Evolutionary conservation across 35 echinoderm and acorn worm species (phyloP).

Genomic region (Patiria miniata): DNA sequence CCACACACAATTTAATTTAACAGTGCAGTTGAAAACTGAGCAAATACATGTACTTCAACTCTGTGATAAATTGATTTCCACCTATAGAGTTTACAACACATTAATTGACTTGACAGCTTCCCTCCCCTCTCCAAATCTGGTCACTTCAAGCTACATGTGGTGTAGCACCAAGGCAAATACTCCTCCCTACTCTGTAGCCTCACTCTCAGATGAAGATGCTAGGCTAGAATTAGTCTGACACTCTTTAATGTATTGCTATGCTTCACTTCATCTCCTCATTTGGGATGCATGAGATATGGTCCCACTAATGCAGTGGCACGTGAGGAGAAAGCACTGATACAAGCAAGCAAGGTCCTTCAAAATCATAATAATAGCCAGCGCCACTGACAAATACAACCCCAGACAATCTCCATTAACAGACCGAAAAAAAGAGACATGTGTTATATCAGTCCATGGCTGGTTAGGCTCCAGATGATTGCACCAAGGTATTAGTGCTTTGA

Average conservation of each 20-base stretch:
- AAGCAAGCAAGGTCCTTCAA: neutral
- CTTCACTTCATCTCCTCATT: constrained; percentile 13
- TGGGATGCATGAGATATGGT: constrained; percentile 8
- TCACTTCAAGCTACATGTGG: neutral
- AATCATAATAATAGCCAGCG: neutral
- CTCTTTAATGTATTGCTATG: constrained; percentile 10
- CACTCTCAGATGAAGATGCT: neutral
- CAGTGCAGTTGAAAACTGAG: neutral
- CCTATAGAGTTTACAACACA: neutral
- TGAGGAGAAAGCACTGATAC: constrained; percentile 23
- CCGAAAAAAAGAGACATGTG: neutral
- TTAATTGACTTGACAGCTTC: neutral
- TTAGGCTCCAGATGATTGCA: neutral
- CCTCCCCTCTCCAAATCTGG: neutral
- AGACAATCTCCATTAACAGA: constrained; percentile 13
- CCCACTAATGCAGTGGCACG: constrained; percentile 1
- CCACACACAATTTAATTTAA: neutral
- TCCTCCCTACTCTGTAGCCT: neutral
- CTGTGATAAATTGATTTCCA: constrained; percentile 23
- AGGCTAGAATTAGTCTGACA: neutral
- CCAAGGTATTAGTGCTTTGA: constrained; percentile 4
- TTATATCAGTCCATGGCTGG: neutral
- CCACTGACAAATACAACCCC: neutral
- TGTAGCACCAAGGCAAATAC: constrained; percentile 16
- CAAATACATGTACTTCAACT: constrained; percentile 30